Evolutionary conservation across 1,140 invertebrate species (phyloP).

Genomic region (Magallana angulata): DNA sequence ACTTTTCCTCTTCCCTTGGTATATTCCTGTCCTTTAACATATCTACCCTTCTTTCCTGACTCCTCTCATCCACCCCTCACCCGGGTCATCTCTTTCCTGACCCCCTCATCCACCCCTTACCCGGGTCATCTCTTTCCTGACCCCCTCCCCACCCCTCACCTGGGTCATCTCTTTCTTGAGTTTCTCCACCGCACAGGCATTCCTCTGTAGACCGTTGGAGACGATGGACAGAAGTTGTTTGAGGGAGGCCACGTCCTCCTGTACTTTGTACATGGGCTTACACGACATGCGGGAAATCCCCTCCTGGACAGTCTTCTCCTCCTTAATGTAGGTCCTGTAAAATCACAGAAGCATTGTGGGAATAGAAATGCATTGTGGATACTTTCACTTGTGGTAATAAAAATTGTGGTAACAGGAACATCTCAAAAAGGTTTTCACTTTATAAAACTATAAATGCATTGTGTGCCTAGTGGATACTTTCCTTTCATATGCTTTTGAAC

Average conservation of each 20-base stretch:
- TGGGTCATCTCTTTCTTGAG: constrained; percentile 87
- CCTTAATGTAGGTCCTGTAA: constrained; percentile 88
- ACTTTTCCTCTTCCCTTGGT: too few species aligned
- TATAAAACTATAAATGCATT: too few species aligned
- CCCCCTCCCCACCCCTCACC: constrained; percentile 81
- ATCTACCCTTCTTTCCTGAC: too few species aligned
- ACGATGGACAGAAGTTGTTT: constrained; percentile 84
- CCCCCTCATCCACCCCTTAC: constrained; percentile 62
- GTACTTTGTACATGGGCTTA: constrained; percentile 84
- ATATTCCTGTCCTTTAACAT: too few species aligned
- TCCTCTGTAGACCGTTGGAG: constrained; percentile 79
- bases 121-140: constrained; percentile 87
- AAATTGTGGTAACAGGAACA: too few species aligned
- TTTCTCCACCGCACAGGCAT: constrained; percentile 85
- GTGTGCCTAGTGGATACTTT: too few species aligned
- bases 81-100: constrained; percentile 82
- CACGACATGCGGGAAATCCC: constrained; percentile 88
- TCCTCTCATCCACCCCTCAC: constrained; percentile 63
- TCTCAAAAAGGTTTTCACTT: too few species aligned
- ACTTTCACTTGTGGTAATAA: too few species aligned
- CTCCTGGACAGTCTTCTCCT: constrained; percentile 89
- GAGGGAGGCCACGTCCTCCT: constrained; percentile 84
- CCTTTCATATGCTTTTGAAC: too few species aligned
- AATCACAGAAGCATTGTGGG: neutral
- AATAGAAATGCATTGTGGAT: too few species aligned